Base-by-base conservation (phyloP, 2,113 vertebrate species). In the Apaloderma vittatum region DNA sequence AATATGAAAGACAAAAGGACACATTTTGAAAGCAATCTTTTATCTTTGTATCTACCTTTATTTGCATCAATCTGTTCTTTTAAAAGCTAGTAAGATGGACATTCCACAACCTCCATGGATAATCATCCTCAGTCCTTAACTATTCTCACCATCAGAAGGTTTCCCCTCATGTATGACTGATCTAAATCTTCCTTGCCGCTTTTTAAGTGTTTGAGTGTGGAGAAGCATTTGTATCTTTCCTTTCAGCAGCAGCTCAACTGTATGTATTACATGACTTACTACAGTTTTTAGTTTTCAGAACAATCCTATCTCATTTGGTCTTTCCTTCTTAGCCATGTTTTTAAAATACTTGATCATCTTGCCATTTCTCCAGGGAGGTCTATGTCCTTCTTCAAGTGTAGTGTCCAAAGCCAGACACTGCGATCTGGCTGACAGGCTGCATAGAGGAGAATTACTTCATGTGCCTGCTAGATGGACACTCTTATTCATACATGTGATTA, bases 51-150 rank as follows among this genome's bases (percentile, higher is more conserved):
- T 76, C 54, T 79, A 83, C 29, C 12, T 88, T 58, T 82, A 72
- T 92, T 90, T 92, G 40, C 75, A 86, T 88, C 62, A 79, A 82
- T 26, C 29, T 86, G 11, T 54, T 83, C 17, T 90, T 95, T 76
- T 62, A 70, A 83, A 94, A 66, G 23, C 30, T 83, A 30, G 40
- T 40, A 86, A 83, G 58, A 54, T 85, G 82, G 51, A 87, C 30
- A 80, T 86, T 72, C 67, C 82, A 83, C 27, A 73, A 62, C 24
- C 54, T 86, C 40, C 15, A 36, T 1, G 8, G 54, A 72, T 72
- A 94, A 62, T 76, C 36, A 17, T 88, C 24, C 43, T 12, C 58
- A 79, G 22, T 54, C 32, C n/a, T 87, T 85, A 74, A 62, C 48
- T 82, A 20, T 75, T 82, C 34, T 90, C 85, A 93, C 45, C 62